Conservation (phyloP, 1,140 invertebrate species). For the Drosophila subobscura region DNA sequence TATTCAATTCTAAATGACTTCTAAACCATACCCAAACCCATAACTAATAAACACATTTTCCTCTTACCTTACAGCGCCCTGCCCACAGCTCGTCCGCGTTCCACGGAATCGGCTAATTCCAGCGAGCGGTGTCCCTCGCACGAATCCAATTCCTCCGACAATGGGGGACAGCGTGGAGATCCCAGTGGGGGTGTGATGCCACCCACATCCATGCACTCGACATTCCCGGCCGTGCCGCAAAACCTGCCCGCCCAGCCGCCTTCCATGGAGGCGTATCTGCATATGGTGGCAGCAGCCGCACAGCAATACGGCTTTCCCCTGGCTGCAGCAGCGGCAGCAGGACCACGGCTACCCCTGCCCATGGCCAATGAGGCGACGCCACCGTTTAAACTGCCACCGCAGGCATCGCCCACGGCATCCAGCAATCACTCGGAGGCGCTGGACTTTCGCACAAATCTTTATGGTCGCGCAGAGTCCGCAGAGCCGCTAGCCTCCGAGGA, state of each 20-base stretch:
- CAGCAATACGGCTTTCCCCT: slow-evolving; percentile 90
- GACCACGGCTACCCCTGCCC: slow-evolving; percentile 84
- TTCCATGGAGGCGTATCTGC: slow-evolving; percentile 90
- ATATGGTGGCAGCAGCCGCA: slow-evolving; percentile 87
- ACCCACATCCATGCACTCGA: slow-evolving; percentile 84
- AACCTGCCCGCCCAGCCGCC: slow-evolving; percentile 89
- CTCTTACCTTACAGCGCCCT: slow-evolving; percentile 87
- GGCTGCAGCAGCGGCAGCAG: slow-evolving; percentile 85
- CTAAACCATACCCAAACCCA: too few relatives aligned
- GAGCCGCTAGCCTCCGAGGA: slow-evolving; percentile 84
- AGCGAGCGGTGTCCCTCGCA: slow-evolving; percentile 88
- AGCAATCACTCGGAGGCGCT: slow-evolving; percentile 77
- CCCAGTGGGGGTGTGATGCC: slow-evolving; percentile 65
- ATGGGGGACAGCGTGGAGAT: slow-evolving; percentile 58
- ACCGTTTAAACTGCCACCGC: slow-evolving; percentile 82
- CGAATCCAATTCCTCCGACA: slow-evolving; percentile 87
- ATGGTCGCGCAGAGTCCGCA: slow-evolving; percentile 64
- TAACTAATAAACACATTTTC: slow-evolving; percentile 7
- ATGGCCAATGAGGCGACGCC: slow-evolving; percentile 85
- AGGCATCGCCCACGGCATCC: slow-evolving; percentile 79
- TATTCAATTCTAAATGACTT: background rate
- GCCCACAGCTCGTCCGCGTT: slow-evolving; percentile 90
- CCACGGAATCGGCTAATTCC: slow-evolving; percentile 89
- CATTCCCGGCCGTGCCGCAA: slow-evolving; percentile 78
- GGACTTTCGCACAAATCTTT: slow-evolving; percentile 78